Base-by-base conservation (phyloP, 1,140 invertebrate species). In the Macrostomum lignano region DNA sequence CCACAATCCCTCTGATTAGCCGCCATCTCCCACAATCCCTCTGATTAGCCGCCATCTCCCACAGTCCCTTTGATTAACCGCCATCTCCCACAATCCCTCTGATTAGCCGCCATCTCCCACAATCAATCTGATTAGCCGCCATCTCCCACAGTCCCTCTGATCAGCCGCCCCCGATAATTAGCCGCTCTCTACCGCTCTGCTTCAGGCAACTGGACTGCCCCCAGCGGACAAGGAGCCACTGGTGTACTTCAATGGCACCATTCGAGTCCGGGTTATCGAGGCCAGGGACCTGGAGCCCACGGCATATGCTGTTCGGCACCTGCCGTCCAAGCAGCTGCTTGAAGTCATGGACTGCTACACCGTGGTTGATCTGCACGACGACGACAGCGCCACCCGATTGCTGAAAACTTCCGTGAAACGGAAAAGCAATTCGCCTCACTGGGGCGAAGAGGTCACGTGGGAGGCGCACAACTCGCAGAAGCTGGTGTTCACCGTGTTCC, bases 211-310 rank as follows among this genome's bases (percentile, higher is more conserved):
- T n/a, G n/a, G n/a, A n/a, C n/a, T n/a, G n/a, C n/a, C n/a, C n/a
- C n/a, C n/a, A n/a, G n/a, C n/a, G n/a, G n/a, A n/a, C n/a, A n/a
- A n/a, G n/a, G n/a, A n/a, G n/a, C n/a, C n/a, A n/a, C n/a, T 24
- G 23, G 23, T 24, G n/a, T 24, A 24, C n/a, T 88, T 86, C 64
- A 78, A 73, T 60, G 84, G 82, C 46, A 81, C 70, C 49, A 65
- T 86, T 49, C 74, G 73, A 49, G 67, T 93, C 46, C 74, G 77
- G 65, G 70, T 93, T 61, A 78, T 77, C 62, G 79, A 91, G 65
- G 84, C 82, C 43, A 67, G 69, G 42, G 76, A 78, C 48, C 68
- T 93, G 41, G 67, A 73, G 58, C 79, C 79, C 40, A 93, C 82
- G 42, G 81, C 88, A 65, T 84, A 76, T 63, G 77, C 84, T 59